Percentiles rank a stretch among this genome's conserved stretches.
These are phyloP conservation scores for Megathymus violae DNA, from an alignment of 1,140 invertebrate genomes.

Conservation along the genomic window DNA sequence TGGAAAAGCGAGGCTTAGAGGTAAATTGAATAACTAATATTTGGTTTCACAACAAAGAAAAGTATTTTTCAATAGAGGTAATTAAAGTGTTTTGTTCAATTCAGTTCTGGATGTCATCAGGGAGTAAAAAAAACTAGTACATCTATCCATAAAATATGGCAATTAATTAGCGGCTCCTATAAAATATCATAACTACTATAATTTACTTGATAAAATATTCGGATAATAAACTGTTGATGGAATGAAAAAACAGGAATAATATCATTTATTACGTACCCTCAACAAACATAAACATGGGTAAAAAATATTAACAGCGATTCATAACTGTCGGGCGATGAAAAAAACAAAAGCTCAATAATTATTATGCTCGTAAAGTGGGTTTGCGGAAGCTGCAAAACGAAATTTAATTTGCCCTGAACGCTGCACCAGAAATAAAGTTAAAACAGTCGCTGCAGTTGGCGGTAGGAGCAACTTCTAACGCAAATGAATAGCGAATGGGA, in stretches of 20 bases:
- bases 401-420: slow-evolving; percentile 83
- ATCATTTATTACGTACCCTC: slow-evolving; percentile 7
- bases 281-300: slow-evolving; percentile 14
- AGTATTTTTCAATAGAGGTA: too few relatives aligned
- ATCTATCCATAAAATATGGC: too few relatives aligned
- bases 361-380: slow-evolving; percentile 75
- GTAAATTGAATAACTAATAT: too few relatives aligned
- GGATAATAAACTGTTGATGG: too few relatives aligned
- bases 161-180: too few relatives aligned
- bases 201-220: too few relatives aligned
- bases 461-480: slow-evolving; percentile 80
- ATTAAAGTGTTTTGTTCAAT: too few relatives aligned
- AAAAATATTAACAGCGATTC: slow-evolving; percentile 56
- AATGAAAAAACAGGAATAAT: not conserved
- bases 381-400: slow-evolving; percentile 81
- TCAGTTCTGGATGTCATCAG: too few relatives aligned
- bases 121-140: too few relatives aligned
- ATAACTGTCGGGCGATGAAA: slow-evolving; percentile 59
- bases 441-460: slow-evolving; percentile 80
- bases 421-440: slow-evolving; percentile 83
- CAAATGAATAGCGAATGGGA: slow-evolving; percentile 83
- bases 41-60: too few relatives aligned
- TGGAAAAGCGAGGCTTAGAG: too few relatives aligned
- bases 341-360: slow-evolving; percentile 72
- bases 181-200: too few relatives aligned